Base-by-base conservation (phyloP, 2,113 vertebrate species). In the Microtus oregoni region DNA sequence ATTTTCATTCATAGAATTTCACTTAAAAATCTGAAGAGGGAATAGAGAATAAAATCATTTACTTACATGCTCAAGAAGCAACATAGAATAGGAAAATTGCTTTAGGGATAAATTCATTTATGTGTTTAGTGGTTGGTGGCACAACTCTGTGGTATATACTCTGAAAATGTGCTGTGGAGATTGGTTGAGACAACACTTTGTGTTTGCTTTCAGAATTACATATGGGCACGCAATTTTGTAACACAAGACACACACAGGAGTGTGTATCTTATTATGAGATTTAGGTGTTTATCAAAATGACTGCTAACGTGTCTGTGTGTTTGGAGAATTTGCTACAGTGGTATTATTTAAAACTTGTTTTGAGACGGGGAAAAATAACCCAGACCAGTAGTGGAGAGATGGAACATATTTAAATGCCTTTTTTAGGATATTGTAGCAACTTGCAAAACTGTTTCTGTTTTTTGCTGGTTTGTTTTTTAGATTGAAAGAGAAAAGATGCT, bases 21-120 rank as follows among this genome's bases (percentile, higher is more conserved):
- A 75, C 79, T 96, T 87, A 90, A 95, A 97, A 90, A 38, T 24
- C 28, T 92, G 38, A 93, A 88, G 58, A 96, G n/a, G 28, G n/a
- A 94, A 91, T 90, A 83, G 1, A 96, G 44, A 95, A 28, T 22
- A 81, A 9, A 83, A 47, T 41, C 73, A 47, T 65, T 5, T 83
- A 79, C 2, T 24, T 38, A 65, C 7, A 65, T 76, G 3, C 90
- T 82, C 24, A 92, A n/a, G 41, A 17, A 78, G 90, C 78, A 86
- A 96, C 86, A 93, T 1, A 75, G 47, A 58, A 70, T 20, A 41
- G 82, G 17, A 58, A 75, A 65, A 52, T 95, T 78, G 50, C 47
- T 72, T 82, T 68, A n/a, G 12, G 72, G 75, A 94, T 92, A 96
- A 86, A 82, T 75, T 87, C 65, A 91, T 44, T 28, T 67, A 28